Evolutionary conservation across 2,113 vertebrate species (phyloP), one percentile per base, ranked within the genome.

Genomic region (Phodopus roborovskii): DNA sequence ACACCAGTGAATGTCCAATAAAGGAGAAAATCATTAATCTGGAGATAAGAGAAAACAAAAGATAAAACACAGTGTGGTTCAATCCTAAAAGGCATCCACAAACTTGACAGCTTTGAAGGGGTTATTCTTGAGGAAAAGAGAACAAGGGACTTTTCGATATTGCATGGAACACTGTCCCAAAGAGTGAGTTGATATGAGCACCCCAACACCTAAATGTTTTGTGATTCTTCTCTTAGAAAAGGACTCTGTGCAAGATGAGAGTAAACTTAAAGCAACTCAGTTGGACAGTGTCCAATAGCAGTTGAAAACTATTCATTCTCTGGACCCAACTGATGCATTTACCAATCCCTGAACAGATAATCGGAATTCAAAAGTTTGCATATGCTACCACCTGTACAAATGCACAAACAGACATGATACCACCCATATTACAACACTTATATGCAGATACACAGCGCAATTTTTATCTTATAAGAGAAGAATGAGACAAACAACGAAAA

Each of bases 381-480:
- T 3, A 70, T 2, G 70, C 7, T 48, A 4, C 58, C 20, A 16
- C 24, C 39, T 68, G 16, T 20, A 3, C 62, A 82, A 4, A 75
- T 2, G 20, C 50, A 4, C 13, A 26, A 4, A 68, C 2, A 90
- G 17, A 36, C 0, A 13, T 19, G 17, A 16, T 16, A 56, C 84
- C 39, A 53, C 28, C 22, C 79, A 26, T 78, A 15, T 74, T 11
- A 82, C 70, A 48, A 66, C 4, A 33, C 4, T 33, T 19, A 2
- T 13, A 73, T 81, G 17, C 71, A 11, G 73, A 58, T 10, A 45
- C 33, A 83, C 0, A 77, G 12, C 3, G 64, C 8, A 17, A 19
- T 87, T 93, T 30, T 77, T 58, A 81, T 45, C 83, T 92, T 77
- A 78, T 1, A 91, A 33, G 75, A 92, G 88, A 90, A 53, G 16